Evolutionary conservation across 2,888 invertebrate genomes (phyloP).

Genomic region (Ectemnius lituratus): DNA sequence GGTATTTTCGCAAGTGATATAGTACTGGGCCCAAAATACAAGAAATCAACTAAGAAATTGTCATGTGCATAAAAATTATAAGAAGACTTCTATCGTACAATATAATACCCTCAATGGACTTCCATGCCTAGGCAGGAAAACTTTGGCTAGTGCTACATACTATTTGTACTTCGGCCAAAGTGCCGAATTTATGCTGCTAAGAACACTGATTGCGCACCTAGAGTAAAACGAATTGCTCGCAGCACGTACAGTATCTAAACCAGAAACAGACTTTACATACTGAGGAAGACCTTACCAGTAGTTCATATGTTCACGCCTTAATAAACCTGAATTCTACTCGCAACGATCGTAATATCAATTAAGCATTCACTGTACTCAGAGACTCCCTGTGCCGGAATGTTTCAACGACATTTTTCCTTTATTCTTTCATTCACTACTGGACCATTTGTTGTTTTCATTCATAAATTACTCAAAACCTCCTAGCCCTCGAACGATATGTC

Average conservation of each 20-base stretch:
- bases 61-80: slow-evolving; percentile 56
- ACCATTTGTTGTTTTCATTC: slow-evolving; percentile 51
- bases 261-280: slow-evolving; percentile 65
- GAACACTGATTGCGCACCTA: slow-evolving; percentile 60
- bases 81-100: slow-evolving; percentile 45
- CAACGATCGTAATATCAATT: slow-evolving; percentile 61
- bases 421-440: slow-evolving; percentile 51
- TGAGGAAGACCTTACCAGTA: slow-evolving; percentile 74
- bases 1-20: slow-evolving; percentile 22
- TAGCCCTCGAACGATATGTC: slow-evolving; percentile 51
- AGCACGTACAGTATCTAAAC: slow-evolving; percentile 59
- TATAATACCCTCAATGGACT: slow-evolving; percentile 51
- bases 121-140: slow-evolving; percentile 59
- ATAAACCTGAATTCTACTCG: slow-evolving; percentile 73
- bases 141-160: slow-evolving; percentile 68
- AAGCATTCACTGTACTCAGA: slow-evolving; percentile 67
- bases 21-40: slow-evolving; percentile 29
- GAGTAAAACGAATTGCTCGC: slow-evolving; percentile 59
- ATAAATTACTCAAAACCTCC: slow-evolving; percentile 60
- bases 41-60: slow-evolving; percentile 45
- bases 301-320: slow-evolving; percentile 65
- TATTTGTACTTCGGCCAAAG: slow-evolving; percentile 64
- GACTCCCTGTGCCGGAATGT: slow-evolving; percentile 69
- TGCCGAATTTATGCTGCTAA: slow-evolving; percentile 62
- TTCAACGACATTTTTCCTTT: slow-evolving; percentile 65